phyloP scores from a whole-genome alignment of 2,113 vertebrate genomes.

The Neolamprologus caudopunctatus region DNA sequence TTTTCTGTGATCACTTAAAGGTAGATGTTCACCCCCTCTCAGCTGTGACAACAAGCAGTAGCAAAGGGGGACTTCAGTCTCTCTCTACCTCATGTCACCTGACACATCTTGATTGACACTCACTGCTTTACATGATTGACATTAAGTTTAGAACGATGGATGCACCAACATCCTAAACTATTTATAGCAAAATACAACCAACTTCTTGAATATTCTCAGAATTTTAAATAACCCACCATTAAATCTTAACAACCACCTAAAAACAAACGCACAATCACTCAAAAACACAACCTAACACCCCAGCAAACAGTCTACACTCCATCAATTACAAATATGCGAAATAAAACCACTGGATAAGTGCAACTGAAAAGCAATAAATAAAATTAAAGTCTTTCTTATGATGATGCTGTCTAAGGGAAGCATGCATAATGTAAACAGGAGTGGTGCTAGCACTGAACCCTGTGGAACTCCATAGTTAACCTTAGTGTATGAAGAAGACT shows the following conservation, averaged over 20 bases:
- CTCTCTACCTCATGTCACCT: neutral
- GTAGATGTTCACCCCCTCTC: neutral
- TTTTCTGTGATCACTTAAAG: neutral
- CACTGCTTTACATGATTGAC: neutral
- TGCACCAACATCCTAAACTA: accelerated
- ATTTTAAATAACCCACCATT: neutral
- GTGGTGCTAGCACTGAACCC: neutral
- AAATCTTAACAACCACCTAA: neutral
- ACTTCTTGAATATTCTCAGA: neutral
- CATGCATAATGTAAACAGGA: neutral
- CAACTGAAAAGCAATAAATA: neutral
- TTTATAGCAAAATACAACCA: neutral
- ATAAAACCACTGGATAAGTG: neutral
- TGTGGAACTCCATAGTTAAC: neutral
- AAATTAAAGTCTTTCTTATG: neutral
- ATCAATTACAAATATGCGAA: neutral
- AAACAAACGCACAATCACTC: accelerated
- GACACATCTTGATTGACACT: neutral
- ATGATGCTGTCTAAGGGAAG: neutral
- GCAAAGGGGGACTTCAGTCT: neutral
- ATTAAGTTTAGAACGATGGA: neutral
- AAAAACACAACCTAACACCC: neutral
- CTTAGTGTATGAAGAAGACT: neutral
- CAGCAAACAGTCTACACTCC: neutral
- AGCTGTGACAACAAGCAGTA: neutral